phyloP scores from a whole-genome alignment of 2,113 vertebrate genomes.

The Cheilinus undulatus region DNA sequence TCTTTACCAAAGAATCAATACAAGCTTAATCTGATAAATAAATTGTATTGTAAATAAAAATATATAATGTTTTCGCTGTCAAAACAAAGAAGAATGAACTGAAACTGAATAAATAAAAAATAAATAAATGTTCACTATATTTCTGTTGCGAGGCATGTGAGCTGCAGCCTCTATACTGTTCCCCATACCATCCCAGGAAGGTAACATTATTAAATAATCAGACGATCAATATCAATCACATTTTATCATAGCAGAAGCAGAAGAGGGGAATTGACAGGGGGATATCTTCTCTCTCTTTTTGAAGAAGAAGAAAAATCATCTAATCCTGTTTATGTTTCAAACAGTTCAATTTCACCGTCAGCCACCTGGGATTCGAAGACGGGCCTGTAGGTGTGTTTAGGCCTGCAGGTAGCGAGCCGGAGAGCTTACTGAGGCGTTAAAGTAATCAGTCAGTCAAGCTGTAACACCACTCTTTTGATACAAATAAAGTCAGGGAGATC shows the following conservation, averaged over 20 bases:
- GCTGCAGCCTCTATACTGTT: neutral
- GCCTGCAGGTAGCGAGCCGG: slow-evolving; percentile 13
- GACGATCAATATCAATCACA: slow-evolving; percentile 35
- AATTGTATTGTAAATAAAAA: too few relatives aligned
- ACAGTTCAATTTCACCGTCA: slow-evolving; percentile 53
- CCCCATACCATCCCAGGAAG: slow-evolving; percentile 8
- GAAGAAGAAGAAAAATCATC: slow-evolving; percentile 28
- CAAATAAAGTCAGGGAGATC: slow-evolving; percentile 38
- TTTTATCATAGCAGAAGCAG: slow-evolving; percentile 29
- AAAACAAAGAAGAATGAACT: too few relatives aligned
- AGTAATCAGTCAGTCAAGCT: slow-evolving; percentile 48
- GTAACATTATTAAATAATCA: slow-evolving; percentile 41
- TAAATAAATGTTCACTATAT: neutral
- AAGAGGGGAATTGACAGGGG: slow-evolving; percentile 8
- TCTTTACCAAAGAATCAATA: too few relatives aligned
- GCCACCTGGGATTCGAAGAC: slow-evolving; percentile 47
- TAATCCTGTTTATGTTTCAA: slow-evolving; percentile 62
- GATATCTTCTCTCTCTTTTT: slow-evolving; percentile 17
- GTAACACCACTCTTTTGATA: slow-evolving; percentile 27
- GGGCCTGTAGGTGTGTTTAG: slow-evolving; percentile 18
- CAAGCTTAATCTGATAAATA: too few relatives aligned
- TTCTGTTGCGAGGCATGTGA: slow-evolving; percentile 15
- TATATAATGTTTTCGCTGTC: too few relatives aligned
- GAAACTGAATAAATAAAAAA: too few relatives aligned
- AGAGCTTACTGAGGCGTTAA: slow-evolving; percentile 38